A percentile compares a stretch with the other conserved stretches of the same genome.
Conservation (phyloP, 2,797 vertebrate genomes). For the Gadopsis marmoratus region DNA sequence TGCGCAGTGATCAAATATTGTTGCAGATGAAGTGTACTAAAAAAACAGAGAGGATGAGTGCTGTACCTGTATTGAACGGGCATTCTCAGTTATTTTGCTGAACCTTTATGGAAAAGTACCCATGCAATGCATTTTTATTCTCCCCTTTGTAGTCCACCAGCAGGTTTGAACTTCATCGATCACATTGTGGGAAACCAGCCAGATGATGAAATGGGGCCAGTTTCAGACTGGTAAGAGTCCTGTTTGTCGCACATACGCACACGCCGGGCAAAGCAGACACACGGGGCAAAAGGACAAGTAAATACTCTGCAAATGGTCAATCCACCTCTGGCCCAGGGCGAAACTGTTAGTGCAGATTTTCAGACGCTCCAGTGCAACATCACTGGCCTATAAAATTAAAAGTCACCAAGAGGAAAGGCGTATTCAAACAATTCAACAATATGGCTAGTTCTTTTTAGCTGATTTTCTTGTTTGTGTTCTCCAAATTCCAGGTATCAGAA, state of each 20-base stretch:
- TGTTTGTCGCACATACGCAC: conserved; percentile 54
- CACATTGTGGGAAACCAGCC: conserved; percentile 92
- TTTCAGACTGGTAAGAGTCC: conserved; percentile 86
- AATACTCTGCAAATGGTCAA: conserved; percentile 20
- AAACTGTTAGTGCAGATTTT: background rate
- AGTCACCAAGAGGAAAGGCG: background rate
- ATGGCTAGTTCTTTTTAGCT: background rate
- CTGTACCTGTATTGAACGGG: background rate
- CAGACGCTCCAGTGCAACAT: background rate
- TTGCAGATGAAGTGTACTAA: background rate
- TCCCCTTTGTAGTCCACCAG: conserved; percentile 77
- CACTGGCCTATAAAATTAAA: background rate
- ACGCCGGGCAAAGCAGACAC: conserved; percentile 25
- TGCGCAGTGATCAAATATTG: background rate
- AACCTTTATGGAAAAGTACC: conserved; percentile 27
- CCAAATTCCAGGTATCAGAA: conserved; percentile 85
- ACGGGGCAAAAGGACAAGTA: conserved; percentile 64
- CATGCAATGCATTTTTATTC: background rate
- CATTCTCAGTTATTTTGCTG: background rate
- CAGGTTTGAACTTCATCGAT: conserved; percentile 85
- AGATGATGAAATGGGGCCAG: conserved; percentile 86
- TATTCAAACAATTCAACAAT: background rate
- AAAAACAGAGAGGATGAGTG: background rate
- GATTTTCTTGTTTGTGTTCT: background rate
- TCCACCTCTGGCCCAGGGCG: background rate